These are phyloP conservation scores for Megaceryle maxima DNA, from an alignment of 2,113 vertebrate genomes.

Conservation along the genomic window DNA sequence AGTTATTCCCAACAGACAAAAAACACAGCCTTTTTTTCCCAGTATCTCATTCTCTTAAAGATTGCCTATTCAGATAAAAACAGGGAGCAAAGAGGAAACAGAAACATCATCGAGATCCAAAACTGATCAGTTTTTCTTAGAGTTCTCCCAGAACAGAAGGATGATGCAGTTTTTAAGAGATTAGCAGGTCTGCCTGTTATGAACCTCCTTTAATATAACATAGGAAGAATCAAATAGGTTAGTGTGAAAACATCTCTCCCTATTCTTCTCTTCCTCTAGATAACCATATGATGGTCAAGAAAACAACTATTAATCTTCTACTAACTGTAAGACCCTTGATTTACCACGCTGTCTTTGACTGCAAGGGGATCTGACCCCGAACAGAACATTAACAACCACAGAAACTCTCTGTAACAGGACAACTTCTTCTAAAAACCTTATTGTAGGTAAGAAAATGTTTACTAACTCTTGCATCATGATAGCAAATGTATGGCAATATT, in stretches of 20 bases:
- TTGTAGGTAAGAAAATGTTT: not conserved
- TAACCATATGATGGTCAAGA: not conserved
- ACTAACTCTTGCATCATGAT: not conserved
- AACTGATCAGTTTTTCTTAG: not conserved
- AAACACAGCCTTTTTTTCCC: not conserved
- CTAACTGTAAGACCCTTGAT: not conserved
- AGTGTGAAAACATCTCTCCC: not conserved
- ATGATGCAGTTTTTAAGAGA: not conserved
- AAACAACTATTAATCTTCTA: not conserved
- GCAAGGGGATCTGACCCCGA: not conserved
- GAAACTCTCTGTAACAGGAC: not conserved
- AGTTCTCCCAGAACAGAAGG: not conserved
- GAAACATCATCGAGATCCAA: not conserved
- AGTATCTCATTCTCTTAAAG: not conserved
- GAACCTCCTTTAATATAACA: not conserved
- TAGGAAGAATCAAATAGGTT: not conserved
- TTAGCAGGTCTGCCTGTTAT: not conserved
- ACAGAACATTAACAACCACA: not conserved
- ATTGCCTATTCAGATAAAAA: not conserved
- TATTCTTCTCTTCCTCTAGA: not conserved
- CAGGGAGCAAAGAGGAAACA: not conserved
- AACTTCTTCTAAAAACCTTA: not conserved
- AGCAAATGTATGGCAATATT: not conserved
- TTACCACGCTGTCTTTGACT: not conserved
- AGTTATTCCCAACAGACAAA: not conserved